Evolutionary conservation across 2,888 invertebrate genomes (phyloP), one percentile per base, ranked within the genome.

Genomic region (Thereva nobilitata): DNA sequence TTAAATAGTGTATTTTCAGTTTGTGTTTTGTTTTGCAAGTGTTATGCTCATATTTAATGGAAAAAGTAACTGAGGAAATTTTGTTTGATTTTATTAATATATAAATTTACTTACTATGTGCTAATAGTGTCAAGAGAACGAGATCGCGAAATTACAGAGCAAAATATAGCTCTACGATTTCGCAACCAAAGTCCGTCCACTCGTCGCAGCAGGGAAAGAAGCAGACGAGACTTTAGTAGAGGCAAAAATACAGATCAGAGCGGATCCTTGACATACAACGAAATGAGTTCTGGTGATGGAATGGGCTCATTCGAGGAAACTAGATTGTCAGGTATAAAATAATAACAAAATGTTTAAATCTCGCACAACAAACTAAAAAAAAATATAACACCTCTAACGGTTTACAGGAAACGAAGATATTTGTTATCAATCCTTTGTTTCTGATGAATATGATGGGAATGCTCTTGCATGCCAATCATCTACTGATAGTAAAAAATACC

Each of bases 171-270:
- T 47, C 5, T 64, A 35, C 77, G 80, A 61, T 81, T 80, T 73
- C 80, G 80, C 69, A 81, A 80, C 74, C 81, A 81, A 73, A 81
- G 80, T 71, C 81, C 80, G 69, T 79, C 81, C 66, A 77, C 77
- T 72, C 74, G 78, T 9, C 76, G 79, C 57, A 81, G 81, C 72
- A 77, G 81, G 7, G 81, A 81, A 57, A 76, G 80, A 12, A 78
- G 77, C 71, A 75, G 77, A 54, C 72, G 75, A 45, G 75, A 76
- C 53, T 74, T 76, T 45, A 74, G 73, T 61, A 78, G 78, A 66
- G 78, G 77, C 42, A 79, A 80, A 73, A 78, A 78, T 67, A 78
- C 78, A 4, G 64, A 65, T 55, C 50, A 64, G 63, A 57, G 66
- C 44, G 80, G 78, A 5, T 73, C 78, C 10, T 72, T 78, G 68